Evolutionary conservation across 2,888 invertebrate species (phyloP).

Genomic region (Octonoba sinensis): DNA sequence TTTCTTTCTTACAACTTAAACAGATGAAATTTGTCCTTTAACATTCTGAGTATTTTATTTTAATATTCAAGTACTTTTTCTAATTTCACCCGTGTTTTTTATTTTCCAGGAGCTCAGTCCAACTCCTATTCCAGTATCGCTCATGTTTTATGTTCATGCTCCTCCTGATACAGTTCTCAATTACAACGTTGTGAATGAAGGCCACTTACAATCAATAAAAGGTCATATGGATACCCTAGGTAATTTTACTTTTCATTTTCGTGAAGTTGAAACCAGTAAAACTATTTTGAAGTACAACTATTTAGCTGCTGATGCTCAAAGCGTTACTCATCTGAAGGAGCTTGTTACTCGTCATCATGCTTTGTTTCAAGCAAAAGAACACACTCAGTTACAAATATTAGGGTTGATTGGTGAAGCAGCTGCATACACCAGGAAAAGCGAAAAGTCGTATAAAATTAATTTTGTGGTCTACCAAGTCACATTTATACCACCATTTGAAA

Average conservation of each 20-base stretch:
- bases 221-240: constrained; percentile 85
- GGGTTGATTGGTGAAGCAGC: constrained; percentile 67
- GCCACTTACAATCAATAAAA: constrained; percentile 75
- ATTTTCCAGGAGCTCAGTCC: constrained; percentile 28
- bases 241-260: constrained; percentile 73
- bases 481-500: constrained; percentile 82
- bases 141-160: constrained; percentile 86
- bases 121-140: constrained; percentile 74
- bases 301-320: constrained; percentile 80
- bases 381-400: constrained; percentile 70
- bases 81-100: not conserved
- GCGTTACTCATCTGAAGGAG: constrained; percentile 80
- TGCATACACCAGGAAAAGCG: constrained; percentile 63
- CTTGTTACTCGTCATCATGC: constrained; percentile 81
- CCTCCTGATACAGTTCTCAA: constrained; percentile 74
- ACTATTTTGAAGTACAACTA: constrained; percentile 81
- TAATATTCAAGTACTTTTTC: too few species aligned
- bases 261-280: constrained; percentile 66
- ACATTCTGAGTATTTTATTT: too few species aligned
- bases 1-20: too few species aligned
- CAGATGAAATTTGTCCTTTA: too few species aligned
- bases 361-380: constrained; percentile 73
- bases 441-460: constrained; percentile 70
- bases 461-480: constrained; percentile 75
- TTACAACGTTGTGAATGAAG: constrained; percentile 67